Evolutionary conservation across 2,113 vertebrate genomes (phyloP), one percentile per base, ranked within the genome.

Genomic region (Colistium nudipinnis): DNA sequence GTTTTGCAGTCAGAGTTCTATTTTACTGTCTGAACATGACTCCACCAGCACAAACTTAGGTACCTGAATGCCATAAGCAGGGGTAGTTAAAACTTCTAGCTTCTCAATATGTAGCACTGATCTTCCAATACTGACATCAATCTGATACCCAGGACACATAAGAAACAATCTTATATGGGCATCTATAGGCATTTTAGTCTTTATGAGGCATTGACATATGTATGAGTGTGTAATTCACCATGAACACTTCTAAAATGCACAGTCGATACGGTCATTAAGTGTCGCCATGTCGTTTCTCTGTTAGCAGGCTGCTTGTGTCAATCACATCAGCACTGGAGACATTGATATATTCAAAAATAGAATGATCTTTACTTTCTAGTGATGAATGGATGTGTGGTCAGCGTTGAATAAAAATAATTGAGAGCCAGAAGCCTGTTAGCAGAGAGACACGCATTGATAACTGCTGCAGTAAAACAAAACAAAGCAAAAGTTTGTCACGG

Each of bases 231-330:
- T 63, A 55, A 72, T 55, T 73, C 35, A 65, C 43, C 38, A 48
- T 36, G 44, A 66, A 38, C 6, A 48, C 36, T 61, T 33, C 19
- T 30, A 10, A 25, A 68, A 79, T 56, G 44, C 35, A 41, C 14
- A 7, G 43, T 43, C 20, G 57, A 41, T 30, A 61, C 6, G 44
- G 60, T 51, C 27, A 64, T 73, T 77, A 60, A 59, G 74, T 35
- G 33, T 43, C 30, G 41, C 25, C 38, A 63, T 74, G 25, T 62
- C 60, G 51, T 73, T 24, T 68, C 56, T 63, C 75, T 83, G 75
- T 75, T 44, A 47, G 44, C 31, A 11, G 43, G 39, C 25, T 76
- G 12, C 28, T 60, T 53, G 49, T 47, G 66, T 72, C 78, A 84
- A 59, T 80, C 70, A 61, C 48, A 35, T 68, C 62, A 64, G 48